Base-by-base conservation (phyloP, 2,888 invertebrate genomes). In the Hirtodrosophila confusa region DNA sequence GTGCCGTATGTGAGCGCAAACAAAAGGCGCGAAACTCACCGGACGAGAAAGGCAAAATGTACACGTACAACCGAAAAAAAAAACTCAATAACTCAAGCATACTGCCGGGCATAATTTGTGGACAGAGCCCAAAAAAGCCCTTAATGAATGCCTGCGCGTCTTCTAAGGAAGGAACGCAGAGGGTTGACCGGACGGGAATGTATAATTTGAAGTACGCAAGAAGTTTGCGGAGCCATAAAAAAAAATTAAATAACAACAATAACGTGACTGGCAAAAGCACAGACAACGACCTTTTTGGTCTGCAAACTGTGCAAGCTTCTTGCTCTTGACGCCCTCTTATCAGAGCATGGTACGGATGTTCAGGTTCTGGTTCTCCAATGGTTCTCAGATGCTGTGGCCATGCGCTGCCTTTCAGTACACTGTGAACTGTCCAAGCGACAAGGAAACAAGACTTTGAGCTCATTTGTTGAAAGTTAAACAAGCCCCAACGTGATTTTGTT, bases 71-170 rank as follows among this genome's bases (percentile, higher is more conserved):
- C 12, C 37, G 29, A 54, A 61, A 17, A 17, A 17, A 17, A 17
- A 17, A 17, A 17, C 17, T 17, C 17, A 62, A 31, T 8, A 61
- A 44, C 27, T 45, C 24, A 69, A 63, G 75, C 53, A 61, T 45
- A 67, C 55, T 44, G 62, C 53, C 61, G 51, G 60, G 51, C 70
- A 80, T 60, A 72, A 69, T 75, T 75, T 63, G 61, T 36, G 65
- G 12, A 54, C 41, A 49, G 17, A 40, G 17, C 47, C 48, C 40
- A 47, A 47, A 39, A 54, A 79, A 54, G 36, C 78, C 72, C 85
- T 84, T 75, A 78, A 86, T 80, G 73, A 86, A 78, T 84, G 75
- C 78, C 69, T 75, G 48, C 57, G 69, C 75, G 60, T 68, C 62
- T 56, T 7, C 60, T 57, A 37, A 48, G 36, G 10, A 60, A 6